Evolutionary conservation across 2,797 vertebrate species (phyloP).

Genomic region (Percopsis omiscomaycus): DNA sequence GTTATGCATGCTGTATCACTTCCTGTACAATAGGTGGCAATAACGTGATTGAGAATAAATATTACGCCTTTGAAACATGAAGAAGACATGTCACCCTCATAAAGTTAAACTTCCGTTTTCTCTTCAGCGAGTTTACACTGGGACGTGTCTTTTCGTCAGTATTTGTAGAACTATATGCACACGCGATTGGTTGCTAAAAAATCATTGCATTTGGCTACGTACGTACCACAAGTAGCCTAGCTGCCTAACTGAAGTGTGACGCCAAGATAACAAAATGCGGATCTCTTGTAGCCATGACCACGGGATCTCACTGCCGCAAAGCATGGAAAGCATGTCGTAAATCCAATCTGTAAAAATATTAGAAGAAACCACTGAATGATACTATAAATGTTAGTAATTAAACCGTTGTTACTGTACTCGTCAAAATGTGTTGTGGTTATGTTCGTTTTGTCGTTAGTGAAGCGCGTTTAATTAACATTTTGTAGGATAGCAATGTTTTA

Average conservation of each 20-base stretch:
- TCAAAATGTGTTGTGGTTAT: not conserved
- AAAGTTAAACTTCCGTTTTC: not conserved
- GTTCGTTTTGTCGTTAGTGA: not conserved
- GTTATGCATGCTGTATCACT: not conserved
- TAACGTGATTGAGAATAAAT: not conserved
- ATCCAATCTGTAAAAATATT: slow-evolving; percentile 12
- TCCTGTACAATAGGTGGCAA: slow-evolving; percentile 21
- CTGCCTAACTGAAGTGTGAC: slow-evolving; percentile 7
- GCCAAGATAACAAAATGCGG: slow-evolving; percentile 17
- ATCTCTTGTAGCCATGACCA: not conserved
- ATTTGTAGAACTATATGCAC: not conserved
- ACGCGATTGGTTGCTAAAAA: too few relatives aligned
- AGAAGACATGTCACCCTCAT: not conserved
- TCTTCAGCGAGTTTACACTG: not conserved
- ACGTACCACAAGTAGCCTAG: too few relatives aligned
- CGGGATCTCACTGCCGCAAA: slow-evolving; percentile 54
- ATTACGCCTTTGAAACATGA: not conserved
- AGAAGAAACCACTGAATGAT: slow-evolving; percentile 21
- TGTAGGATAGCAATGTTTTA: not conserved
- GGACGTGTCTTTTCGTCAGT: not conserved
- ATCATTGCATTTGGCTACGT: not conserved
- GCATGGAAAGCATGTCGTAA: slow-evolving; percentile 45
- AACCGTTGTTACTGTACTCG: not conserved
- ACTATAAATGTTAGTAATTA: not conserved
- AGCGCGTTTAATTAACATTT: not conserved